A percentile compares a stretch with the other conserved stretches of the same genome.
These are phyloP conservation scores for Metacarcinus magister DNA, from an alignment of 2,888 invertebrate species.

Conservation along the genomic window DNA sequence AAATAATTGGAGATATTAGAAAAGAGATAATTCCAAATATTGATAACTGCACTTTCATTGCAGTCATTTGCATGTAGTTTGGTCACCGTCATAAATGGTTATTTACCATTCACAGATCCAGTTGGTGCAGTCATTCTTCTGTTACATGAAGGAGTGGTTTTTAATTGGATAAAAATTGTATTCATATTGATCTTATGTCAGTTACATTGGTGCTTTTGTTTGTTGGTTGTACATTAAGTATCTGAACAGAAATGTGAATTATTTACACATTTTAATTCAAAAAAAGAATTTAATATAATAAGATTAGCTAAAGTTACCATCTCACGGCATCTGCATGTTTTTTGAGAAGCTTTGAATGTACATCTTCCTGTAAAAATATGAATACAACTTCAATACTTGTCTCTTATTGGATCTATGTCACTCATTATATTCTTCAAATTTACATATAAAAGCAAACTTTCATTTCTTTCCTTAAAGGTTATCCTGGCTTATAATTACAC, in stretches of 20 bases:
- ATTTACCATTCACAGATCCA: neutral
- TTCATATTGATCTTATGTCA: neutral
- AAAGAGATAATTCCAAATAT: neutral
- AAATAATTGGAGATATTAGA: neutral
- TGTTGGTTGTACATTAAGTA: neutral
- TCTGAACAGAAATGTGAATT: neutral
- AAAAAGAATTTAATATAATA: neutral
- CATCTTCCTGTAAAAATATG: neutral
- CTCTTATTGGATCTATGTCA: neutral
- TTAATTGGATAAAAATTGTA: neutral
- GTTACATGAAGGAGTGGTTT: constrained; percentile 29
- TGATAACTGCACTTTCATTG: neutral
- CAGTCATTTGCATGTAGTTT: neutral
- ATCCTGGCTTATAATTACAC: neutral
- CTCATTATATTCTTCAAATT: neutral
- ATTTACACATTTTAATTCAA: neutral
- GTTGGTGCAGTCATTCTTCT: neutral
- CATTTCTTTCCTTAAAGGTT: neutral
- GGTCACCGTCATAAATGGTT: neutral
- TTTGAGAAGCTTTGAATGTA: constrained; percentile 39
- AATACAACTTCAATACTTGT: neutral
- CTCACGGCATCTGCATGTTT: constrained; percentile 34
- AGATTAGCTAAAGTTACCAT: neutral
- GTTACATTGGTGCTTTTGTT: neutral
- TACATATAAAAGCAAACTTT: neutral